Conservation (phyloP, 2,888 invertebrate genomes). For the Nyleta sp. region DNA sequence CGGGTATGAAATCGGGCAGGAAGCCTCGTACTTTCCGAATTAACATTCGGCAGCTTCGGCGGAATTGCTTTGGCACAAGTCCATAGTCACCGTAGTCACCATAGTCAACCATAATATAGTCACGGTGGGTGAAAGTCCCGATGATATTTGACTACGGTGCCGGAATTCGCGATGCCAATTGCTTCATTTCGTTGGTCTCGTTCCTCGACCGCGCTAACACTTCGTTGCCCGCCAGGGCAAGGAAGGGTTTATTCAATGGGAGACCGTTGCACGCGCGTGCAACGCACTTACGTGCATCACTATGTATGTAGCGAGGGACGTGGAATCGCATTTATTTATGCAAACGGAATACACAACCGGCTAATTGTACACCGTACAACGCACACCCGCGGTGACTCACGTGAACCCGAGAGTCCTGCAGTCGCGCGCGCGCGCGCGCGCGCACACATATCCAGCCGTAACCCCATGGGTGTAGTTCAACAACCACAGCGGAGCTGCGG, state of each 20-base stretch:
- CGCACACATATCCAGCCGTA: slow-evolving; percentile 14
- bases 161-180: too few species aligned
- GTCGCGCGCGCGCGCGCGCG: slow-evolving; percentile 37
- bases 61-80: too few species aligned
- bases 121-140: too few species aligned
- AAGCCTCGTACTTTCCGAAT: too few species aligned
- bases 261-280: not conserved
- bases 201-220: too few species aligned
- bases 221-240: too few species aligned
- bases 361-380: slow-evolving; percentile 74
- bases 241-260: not conserved
- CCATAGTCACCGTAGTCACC: too few species aligned
- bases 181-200: too few species aligned
- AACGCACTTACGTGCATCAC: slow-evolving; percentile 10
- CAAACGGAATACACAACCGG: slow-evolving; percentile 74
- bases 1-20: too few species aligned
- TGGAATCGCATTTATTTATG: slow-evolving; percentile 73
- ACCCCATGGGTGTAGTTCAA: slow-evolving; percentile 37
- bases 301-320: slow-evolving; percentile 4
- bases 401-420: slow-evolving; percentile 66
- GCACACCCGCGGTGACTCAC: slow-evolving; percentile 73
- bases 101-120: too few species aligned
- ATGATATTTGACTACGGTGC: too few species aligned
- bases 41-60: too few species aligned
- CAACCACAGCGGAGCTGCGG: slow-evolving; percentile 23